Percentiles rank a stretch among this genome's conserved stretches.
Evolutionary conservation across 2,888 invertebrate species (phyloP).

Genomic region (Xanthorhoe spadicearia): DNA sequence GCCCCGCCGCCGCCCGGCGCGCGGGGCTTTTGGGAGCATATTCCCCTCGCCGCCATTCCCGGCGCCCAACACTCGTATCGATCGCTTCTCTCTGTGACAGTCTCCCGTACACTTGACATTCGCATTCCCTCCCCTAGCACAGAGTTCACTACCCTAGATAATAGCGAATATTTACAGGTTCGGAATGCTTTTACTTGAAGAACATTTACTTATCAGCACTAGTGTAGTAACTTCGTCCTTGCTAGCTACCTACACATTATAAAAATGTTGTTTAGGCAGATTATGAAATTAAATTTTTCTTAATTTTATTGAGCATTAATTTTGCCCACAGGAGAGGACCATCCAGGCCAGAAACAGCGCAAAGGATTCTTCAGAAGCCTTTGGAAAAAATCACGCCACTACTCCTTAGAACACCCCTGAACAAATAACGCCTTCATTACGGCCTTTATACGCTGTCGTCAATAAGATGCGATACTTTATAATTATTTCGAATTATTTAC

Average conservation of each 20-base stretch:
- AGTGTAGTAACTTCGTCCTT: too few relatives aligned
- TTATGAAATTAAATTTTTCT: too few relatives aligned
- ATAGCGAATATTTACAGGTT: slow-evolving; percentile 25
- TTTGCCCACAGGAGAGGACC: slow-evolving; percentile 86
- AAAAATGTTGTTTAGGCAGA: too few relatives aligned
- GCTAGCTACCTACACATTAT: too few relatives aligned
- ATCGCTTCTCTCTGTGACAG: slow-evolving; percentile 52
- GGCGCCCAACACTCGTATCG: slow-evolving; percentile 49
- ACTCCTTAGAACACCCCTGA: slow-evolving; percentile 94
- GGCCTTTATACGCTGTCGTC: slow-evolving; percentile 31
- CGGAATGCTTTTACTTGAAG: not conserved
- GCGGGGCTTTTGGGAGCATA: slow-evolving; percentile 17
- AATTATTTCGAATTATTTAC: slow-evolving; percentile 35
- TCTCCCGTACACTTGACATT: slow-evolving; percentile 75
- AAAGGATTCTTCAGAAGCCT: slow-evolving; percentile 95
- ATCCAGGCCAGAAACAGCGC: slow-evolving; percentile 89
- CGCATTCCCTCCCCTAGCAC: slow-evolving; percentile 47
- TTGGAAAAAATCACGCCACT: slow-evolving; percentile 94
- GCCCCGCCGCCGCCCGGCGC: not conserved
- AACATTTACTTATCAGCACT: not conserved
- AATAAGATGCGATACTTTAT: slow-evolving; percentile 20
- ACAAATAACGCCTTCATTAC: slow-evolving; percentile 48
- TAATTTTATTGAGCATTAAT: not conserved
- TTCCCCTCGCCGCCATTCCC: slow-evolving; percentile 10
- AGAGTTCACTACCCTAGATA: slow-evolving; percentile 55